Conservation (phyloP, 2,113 vertebrate genomes). For the Seriola quinqueradiata region DNA sequence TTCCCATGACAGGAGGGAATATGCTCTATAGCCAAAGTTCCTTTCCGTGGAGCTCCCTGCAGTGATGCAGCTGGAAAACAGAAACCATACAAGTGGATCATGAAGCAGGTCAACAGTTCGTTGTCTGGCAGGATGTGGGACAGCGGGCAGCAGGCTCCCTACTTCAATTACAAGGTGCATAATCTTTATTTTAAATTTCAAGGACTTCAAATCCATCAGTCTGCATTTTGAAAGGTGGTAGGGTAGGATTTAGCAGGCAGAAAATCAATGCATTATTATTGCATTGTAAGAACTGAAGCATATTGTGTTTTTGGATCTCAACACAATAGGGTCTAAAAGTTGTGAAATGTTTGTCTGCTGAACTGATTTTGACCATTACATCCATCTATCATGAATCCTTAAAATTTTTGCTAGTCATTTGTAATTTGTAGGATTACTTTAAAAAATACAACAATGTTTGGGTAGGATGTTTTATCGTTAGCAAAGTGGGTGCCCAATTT, state of each 20-base stretch:
- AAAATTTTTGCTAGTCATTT: background rate
- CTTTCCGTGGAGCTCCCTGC: slow-evolving; percentile 93
- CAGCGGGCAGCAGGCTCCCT: slow-evolving; percentile 88
- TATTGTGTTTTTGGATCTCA: background rate
- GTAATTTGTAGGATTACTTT: background rate
- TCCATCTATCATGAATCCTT: background rate
- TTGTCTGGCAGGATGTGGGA: slow-evolving; percentile 91
- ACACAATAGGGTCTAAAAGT: background rate
- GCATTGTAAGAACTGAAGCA: background rate
- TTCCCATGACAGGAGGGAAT: slow-evolving; percentile 81
- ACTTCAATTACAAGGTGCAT: slow-evolving; percentile 91
- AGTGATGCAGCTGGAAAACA: slow-evolving; percentile 93
- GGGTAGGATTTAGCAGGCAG: background rate
- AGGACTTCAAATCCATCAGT: background rate
- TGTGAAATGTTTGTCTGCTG: background rate
- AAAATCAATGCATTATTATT: background rate
- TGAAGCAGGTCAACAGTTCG: slow-evolving; percentile 89
- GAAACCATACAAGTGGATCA: slow-evolving; percentile 88
- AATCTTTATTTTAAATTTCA: background rate
- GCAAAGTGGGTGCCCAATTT: background rate
- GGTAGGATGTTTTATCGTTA: background rate
- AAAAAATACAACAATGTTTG: background rate
- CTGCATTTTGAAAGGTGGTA: background rate
- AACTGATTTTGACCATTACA: background rate
- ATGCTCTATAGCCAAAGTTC: slow-evolving; percentile 88